These are phyloP conservation scores for Diachasmimorpha longicaudata DNA, from an alignment of 1,140 invertebrate species.

Conservation along the genomic window DNA sequence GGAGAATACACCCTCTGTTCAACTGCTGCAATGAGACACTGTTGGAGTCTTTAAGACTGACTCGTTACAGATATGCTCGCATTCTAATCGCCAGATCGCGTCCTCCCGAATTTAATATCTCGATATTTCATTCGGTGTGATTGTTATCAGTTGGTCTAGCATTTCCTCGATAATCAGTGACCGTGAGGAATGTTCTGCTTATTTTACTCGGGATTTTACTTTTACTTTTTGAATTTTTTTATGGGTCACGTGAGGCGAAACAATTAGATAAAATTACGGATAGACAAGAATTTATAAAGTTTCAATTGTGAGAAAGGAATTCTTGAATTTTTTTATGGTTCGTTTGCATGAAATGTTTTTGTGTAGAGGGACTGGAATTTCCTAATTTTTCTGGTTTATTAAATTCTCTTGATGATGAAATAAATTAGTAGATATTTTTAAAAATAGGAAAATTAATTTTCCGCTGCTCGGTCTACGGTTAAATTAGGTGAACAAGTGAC, in stretches of 20 bases:
- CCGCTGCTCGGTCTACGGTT: no score
- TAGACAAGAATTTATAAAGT: background rate
- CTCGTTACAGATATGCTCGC: background rate
- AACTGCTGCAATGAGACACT: constrained; percentile 12
- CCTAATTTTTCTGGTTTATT: no score
- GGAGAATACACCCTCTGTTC: background rate
- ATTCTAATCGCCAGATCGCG: constrained; percentile 40
- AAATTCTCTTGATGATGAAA: no score
- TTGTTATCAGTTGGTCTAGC: background rate
- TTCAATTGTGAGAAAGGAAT: no score
- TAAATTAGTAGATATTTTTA: no score
- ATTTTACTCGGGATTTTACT: background rate
- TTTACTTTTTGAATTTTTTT: background rate
- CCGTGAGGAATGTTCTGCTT: background rate
- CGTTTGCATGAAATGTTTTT: no score
- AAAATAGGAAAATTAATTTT: no score
- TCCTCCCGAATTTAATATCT: constrained; percentile 40
- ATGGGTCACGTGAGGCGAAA: no score
- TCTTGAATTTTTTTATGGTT: no score
- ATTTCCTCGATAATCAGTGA: background rate
- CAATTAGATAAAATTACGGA: no score
- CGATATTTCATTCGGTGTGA: constrained; percentile 24
- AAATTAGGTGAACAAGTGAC: no score
- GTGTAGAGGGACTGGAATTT: no score
- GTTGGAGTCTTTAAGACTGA: constrained; percentile 17